Base-by-base conservation (phyloP, 37 sponge, comb jelly and placozoan genomes). In the Oopsacas minuta region DNA sequence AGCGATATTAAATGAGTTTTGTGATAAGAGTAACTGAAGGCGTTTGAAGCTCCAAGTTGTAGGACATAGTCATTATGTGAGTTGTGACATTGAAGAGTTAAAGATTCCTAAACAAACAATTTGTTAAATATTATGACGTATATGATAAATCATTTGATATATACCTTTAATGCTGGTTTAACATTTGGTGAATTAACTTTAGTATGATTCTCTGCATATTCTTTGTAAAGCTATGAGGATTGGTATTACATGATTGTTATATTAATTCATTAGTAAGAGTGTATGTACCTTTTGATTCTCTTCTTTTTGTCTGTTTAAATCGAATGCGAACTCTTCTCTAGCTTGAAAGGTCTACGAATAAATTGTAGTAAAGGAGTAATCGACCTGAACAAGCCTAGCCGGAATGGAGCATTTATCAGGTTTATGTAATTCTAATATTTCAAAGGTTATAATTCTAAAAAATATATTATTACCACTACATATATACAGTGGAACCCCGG, bases 151-250 rank as follows among this genome's bases (percentile, higher is more conserved):
- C 75, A 7, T 20, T 25, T 3, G 7, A 61, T n/a, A 20, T 3
- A 10, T 61, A 61, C 75, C 75, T 61, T 61, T 61, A 61, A 34
- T 61, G 22, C 22, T 20, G 75, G 75, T n/a, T 61, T 61, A 61
- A 61, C 75, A 12, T 61, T 61, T 61, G 75, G 75, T 61, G 75
- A 61, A 61, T 7, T n/a, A 25, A 61, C 28, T 61, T 61, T 61
- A 61, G 75, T 32, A 61, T 61, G 75, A 34, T 61, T 61, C 28
- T 61, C 75, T n/a, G 75, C 7, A n/a, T 61, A 61, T 61, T 61
- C 75, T 34, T 61, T 61, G 75, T 61, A 61, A 3, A 61, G 30
- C 75, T 61, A 61, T n/a, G 22, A 12, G 28, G 28, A 42, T 42
- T 17, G 49, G 8, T 8, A 42, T 8, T 42, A 42, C 15, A 42